Evolutionary conservation across 2,797 vertebrate species (phyloP).

Genomic region (Silurus lanzhouensis): DNA sequence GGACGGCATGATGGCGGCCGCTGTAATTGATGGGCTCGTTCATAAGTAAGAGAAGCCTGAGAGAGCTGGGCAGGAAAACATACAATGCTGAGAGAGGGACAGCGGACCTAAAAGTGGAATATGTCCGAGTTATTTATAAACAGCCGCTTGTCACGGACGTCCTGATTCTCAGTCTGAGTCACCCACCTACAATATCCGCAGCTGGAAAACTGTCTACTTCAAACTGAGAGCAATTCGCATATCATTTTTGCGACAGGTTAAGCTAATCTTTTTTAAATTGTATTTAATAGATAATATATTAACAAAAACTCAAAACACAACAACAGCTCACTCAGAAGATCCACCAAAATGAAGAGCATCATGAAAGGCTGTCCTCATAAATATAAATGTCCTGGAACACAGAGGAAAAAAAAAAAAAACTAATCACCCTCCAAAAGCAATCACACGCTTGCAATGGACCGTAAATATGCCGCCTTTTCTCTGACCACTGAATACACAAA

Average conservation of each 20-base stretch:
- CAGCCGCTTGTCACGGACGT: constrained; percentile 75
- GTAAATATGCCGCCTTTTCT: constrained; percentile 59
- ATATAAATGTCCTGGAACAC: constrained; percentile 53
- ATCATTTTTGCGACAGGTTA: not conserved
- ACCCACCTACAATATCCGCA: constrained; percentile 64
- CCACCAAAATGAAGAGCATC: constrained; percentile 18
- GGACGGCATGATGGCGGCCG: constrained; percentile 52
- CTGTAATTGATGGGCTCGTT: constrained; percentile 58
- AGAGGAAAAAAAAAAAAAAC: constrained; percentile 16
- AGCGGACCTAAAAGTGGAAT: constrained; percentile 74
- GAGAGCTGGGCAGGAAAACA: constrained; percentile 52
- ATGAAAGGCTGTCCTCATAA: constrained; percentile 30
- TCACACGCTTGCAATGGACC: constrained; percentile 62
- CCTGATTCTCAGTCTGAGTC: constrained; percentile 72
- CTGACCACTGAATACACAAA: constrained; percentile 38
- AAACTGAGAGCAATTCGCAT: not conserved
- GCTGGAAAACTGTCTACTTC: constrained; percentile 38
- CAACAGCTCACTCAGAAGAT: not conserved
- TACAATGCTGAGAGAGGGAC: constrained; percentile 74
- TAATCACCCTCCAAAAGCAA: constrained; percentile 58
- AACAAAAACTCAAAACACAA: not conserved
- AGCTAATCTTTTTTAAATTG: not conserved
- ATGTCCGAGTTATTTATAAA: constrained; percentile 77
- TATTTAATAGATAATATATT: not conserved
- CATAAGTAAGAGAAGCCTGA: constrained; percentile 47